Evolutionary conservation across 2,888 invertebrate genomes (phyloP).

Genomic region (Maniola hyperantus): DNA sequence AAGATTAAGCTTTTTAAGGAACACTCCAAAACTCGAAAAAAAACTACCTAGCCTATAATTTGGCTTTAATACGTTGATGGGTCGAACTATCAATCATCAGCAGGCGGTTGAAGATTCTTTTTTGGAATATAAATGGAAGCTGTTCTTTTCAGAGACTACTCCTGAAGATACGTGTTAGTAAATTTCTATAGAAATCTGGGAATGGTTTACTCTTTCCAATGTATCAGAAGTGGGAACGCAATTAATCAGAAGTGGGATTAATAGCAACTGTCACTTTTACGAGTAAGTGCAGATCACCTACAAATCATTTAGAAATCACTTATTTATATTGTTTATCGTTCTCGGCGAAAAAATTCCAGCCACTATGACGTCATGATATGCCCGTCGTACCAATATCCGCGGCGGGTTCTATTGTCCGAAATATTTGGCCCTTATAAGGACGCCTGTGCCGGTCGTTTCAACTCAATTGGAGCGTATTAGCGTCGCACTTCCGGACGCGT

Average conservation of each 20-base stretch:
- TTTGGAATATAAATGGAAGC: too few relatives aligned
- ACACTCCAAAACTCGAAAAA: neutral
- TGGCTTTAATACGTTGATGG: too few relatives aligned
- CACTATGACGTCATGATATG: conserved; percentile 14
- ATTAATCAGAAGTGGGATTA: neutral
- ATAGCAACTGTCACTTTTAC: too few relatives aligned
- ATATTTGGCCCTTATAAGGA: conserved; percentile 40
- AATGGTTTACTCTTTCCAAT: too few relatives aligned
- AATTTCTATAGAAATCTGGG: too few relatives aligned
- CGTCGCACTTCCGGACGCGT: conserved; percentile 31
- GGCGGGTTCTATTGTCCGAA: conserved; percentile 39
- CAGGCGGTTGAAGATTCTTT: too few relatives aligned
- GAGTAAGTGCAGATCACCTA: too few relatives aligned
- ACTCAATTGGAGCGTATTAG: conserved; percentile 40
- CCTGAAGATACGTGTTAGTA: too few relatives aligned
- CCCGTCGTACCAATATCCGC: conserved; percentile 23
- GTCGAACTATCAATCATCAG: too few relatives aligned
- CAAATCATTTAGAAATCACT: neutral
- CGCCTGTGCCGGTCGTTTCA: conserved; percentile 36
- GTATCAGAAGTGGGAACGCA: neutral
- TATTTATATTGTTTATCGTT: neutral
- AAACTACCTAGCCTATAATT: too few relatives aligned
- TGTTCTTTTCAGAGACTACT: too few relatives aligned
- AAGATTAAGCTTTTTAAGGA: neutral
- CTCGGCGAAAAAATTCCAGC: neutral